Base-by-base conservation (phyloP, 2,888 invertebrate genomes). In the Agrotis exclamationis region DNA sequence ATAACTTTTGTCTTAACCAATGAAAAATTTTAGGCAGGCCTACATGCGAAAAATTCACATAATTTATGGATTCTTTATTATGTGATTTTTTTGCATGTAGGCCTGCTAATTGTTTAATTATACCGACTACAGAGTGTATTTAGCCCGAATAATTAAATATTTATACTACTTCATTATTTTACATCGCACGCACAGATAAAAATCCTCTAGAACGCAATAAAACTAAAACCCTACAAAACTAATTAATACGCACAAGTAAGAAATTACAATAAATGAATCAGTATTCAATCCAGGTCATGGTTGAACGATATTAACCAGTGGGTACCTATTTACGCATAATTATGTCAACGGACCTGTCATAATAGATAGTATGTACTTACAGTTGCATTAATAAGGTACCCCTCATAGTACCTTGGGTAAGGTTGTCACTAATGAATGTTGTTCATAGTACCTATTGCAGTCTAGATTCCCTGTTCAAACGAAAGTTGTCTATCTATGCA, bases 211-310 rank as follows among this genome's bases (percentile, higher is more conserved):
- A 58, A 39, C 45, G 50, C 57, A 66, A 20, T 51, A 71, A 14
- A 73, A 0, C 22, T 2, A 5, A 24, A 74, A 33, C 16, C 20
- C 65, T 24, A 11, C 48, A 74, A 22, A 60, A 75, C 59, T 33
- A 51, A 75, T 16, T 48, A 7, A 74, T 51, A 50, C 14, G 24
- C 18, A 33, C 9, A 47, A 16, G 39, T 51, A 63, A 63, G 59
- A 76, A 75, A 50, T 76, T 48, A 75, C 13, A 70, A 63, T 59
- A 76, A 75, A 76, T 63, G 63, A 59, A 63, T 76, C 59, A 76
- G 77, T 76, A n/a, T 28, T 33, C 33, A 13, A 75, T 66, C 48
- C 73, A 72, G 78, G 76, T 73, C 76, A 78, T 53, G 78, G 76
- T 78, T 66, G 24, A 53, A 53, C 48, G 6, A 20, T 76, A 78